phyloP scores from a whole-genome alignment of 2,888 invertebrate genomes.

The Nymphalis c-album region DNA sequence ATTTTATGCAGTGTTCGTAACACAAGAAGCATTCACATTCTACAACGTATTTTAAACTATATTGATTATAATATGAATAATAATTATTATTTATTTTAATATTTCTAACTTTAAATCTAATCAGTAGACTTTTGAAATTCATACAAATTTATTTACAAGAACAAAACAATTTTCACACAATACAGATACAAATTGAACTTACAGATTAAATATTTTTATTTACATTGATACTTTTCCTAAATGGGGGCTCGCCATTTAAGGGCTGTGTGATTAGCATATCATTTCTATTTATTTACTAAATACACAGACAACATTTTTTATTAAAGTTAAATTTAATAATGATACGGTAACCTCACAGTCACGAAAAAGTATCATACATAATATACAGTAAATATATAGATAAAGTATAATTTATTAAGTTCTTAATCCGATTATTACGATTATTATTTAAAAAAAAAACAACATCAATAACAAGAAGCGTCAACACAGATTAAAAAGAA shows the following conservation, averaged over 20 bases:
- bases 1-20: conserved; percentile 27
- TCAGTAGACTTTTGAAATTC: conserved; percentile 20
- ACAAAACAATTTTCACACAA: conserved; percentile 21
- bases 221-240: conserved; percentile 61
- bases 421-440: conserved; percentile 28
- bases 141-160: conserved; percentile 42
- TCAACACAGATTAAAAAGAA: conserved; percentile 16
- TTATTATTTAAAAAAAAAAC: conserved; percentile 17
- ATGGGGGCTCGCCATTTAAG: conserved; percentile 76
- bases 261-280: conserved; percentile 60
- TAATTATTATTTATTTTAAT: conserved; percentile 15
- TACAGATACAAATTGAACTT: conserved; percentile 15
- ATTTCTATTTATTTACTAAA: conserved; percentile 37
- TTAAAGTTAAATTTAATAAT: conserved; percentile 31
- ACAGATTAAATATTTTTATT: conserved; percentile 28
- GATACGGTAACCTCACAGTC: conserved; percentile 62
- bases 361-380: conserved; percentile 58
- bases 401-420: conserved; percentile 31
- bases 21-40: conserved; percentile 35
- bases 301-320: conserved; percentile 30
- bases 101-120: conserved; percentile 6
- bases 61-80: conserved; percentile 14
- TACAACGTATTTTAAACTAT: conserved; percentile 30
- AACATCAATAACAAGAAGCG: background rate
- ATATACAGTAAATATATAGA: background rate